Evolutionary conservation across 2,113 vertebrate genomes (phyloP), one percentile per base, ranked within the genome.

Genomic region (Etheostoma cragini): DNA sequence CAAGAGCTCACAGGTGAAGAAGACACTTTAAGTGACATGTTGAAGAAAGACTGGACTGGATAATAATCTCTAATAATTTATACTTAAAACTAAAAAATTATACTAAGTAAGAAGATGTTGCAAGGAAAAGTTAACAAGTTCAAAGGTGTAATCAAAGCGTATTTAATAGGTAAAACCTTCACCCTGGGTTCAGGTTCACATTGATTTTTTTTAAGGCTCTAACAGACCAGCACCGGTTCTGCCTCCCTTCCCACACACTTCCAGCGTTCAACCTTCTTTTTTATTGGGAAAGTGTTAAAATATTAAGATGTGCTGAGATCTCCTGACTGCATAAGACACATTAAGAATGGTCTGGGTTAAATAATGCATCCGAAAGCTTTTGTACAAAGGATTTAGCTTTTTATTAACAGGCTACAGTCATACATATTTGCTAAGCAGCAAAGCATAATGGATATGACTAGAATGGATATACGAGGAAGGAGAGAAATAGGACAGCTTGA

Each of bases 301-400:
- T 93, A 92, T 92, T 89, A 93, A 94, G 42, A 76, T 5, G 73
- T 45, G 8, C 77, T 24, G 83, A 87, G 87, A 79, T 86, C 89
- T 84, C 76, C 68, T 66, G 77, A 66, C 88, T 90, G 78, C 82
- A 60, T 78, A 72, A 91, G 73, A 83, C 80, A 83, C 85, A 93
- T 92, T 91, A 90, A 79, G 80, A 88, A 82, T 78, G 30, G 71
- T 75, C 78, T 11, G 1, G 8, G 42, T 87, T 94, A 87, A 94
- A 94, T 93, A 91, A 92, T 93, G 81, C 85, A 94, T 77, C 57
- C 0, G 0, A 65, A 83, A 68, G 57, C 83, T 83, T 84, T 65
- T 15, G 58, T 89, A 63, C 76, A 78, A 88, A 80, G 52, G 21
- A 84, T 76, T 81, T 49, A 15, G 21, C 72, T 71, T 89, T 88